These are phyloP conservation scores for Polymixis lichenea DNA, from an alignment of 2,888 invertebrate genomes.

Conservation along the genomic window DNA sequence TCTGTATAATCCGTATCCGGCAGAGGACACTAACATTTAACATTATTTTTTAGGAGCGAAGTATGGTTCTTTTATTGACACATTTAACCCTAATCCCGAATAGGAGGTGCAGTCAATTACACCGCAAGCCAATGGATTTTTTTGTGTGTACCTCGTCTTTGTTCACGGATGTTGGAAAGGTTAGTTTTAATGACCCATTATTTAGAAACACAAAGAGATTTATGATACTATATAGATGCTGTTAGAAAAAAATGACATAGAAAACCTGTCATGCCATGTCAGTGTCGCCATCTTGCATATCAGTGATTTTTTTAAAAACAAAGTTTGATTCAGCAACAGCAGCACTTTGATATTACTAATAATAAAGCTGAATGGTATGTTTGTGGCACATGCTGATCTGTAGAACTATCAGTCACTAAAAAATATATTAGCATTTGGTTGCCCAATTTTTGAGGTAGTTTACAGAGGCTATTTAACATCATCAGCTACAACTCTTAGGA, in stretches of 20 bases:
- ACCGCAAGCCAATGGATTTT: conserved; percentile 68
- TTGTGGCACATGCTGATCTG: too few species aligned
- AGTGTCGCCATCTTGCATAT: background rate
- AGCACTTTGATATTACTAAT: too few species aligned
- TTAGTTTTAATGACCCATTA: conserved; percentile 38
- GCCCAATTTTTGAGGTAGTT: too few species aligned
- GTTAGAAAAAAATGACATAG: background rate
- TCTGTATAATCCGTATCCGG: background rate
- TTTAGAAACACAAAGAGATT: background rate
- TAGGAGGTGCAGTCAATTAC: conserved; percentile 63
- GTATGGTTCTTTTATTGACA: conserved; percentile 8
- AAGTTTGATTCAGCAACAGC: background rate
- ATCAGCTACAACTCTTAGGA: too few species aligned
- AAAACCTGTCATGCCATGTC: background rate
- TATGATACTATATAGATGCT: too few species aligned
- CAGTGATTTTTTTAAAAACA: background rate
- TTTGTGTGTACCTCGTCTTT: conserved; percentile 76
- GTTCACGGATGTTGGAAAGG: conserved; percentile 72
- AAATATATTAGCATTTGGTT: too few species aligned
- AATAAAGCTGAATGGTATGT: too few species aligned
- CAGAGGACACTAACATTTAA: background rate
- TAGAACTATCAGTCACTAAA: too few species aligned
- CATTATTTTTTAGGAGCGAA: conserved; percentile 9
- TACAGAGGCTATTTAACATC: too few species aligned
- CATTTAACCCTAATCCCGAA: conserved; percentile 30